Base-by-base conservation (phyloP, 2,113 vertebrate species). In the Coptodon bakossiorum region DNA sequence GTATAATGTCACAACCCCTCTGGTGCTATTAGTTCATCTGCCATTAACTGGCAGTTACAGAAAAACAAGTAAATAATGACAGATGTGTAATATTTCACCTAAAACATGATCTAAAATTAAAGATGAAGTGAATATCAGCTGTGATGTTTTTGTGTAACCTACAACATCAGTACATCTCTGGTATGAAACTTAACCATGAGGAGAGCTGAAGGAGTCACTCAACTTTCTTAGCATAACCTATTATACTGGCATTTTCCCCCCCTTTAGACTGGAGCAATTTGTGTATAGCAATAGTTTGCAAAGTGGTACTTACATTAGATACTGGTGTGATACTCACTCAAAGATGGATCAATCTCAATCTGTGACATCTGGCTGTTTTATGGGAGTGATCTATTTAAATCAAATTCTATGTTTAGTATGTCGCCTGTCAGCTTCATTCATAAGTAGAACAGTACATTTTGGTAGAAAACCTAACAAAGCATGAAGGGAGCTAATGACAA, bases 241-340 rank as follows among this genome's bases (percentile, higher is more conserved):
- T 48, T 76, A 7, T 76, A 48, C 40, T 76, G 40, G 2, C 40
- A 76, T 76, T 45, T 43, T 0, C n/a, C 0, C 13, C 12, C 10
- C 19, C 34, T 27, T 73, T 73, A 45, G 22, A 45, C 22, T 48
- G 40, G 40, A 19, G 71, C 16, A 48, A 12, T 48, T 76, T 48
- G 24, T 48, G 43, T 29, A 19, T 29, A 48, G 14, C 14, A 76
- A 48, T 76, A 76, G 71, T 76, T 76, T 76, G 43, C 10, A 78
- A 50, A 50, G 16, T 78, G 71, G 16, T 78, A 31, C 71, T 50
- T 31, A 31, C 12, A 50, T 78, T 31, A 50, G 27, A 78, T 5
- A 78, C 17, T 19, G 16, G 71, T 50, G 43, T 50, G 6, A 50
- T 78, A 31, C 43, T 73, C n/a, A 71, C 22, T 31, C 71, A 78